A percentile compares a stretch with the other conserved stretches of the same genome.
Evolutionary conservation across 92 coral and sea anemone species (phyloP).

Genomic region (Galaxea fascicularis): DNA sequence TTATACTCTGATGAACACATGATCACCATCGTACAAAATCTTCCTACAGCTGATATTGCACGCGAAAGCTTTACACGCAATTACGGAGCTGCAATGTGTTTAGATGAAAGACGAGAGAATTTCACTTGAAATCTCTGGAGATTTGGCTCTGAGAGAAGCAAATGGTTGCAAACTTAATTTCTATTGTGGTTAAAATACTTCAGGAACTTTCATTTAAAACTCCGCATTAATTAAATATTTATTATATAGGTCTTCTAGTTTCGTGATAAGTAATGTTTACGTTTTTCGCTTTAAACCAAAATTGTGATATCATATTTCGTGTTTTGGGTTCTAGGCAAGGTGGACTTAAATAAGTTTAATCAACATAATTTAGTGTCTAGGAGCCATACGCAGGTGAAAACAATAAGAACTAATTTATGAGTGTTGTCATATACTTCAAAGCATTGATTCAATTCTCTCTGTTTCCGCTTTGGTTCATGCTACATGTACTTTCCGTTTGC

Average conservation of each 20-base stretch:
- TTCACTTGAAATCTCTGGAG: slow-evolving; percentile 9
- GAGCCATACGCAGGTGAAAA: neutral
- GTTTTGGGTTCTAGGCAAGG: neutral
- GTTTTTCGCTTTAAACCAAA: neutral
- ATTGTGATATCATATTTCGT: neutral
- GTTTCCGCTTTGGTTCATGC: neutral
- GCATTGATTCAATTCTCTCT: slow-evolving; percentile 19
- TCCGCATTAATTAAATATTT: slow-evolving; percentile 28
- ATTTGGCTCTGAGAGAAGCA: neutral
- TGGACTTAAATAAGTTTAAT: neutral
- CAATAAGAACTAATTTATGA: slow-evolving; percentile 24
- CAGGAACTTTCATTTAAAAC: slow-evolving; percentile 12
- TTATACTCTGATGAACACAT: neutral
- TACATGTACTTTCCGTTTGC: slow-evolving; percentile 9
- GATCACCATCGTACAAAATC: neutral
- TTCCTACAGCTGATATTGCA: slow-evolving; percentile 18
- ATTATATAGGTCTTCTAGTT: slow-evolving; percentile 42
- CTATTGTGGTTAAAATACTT: slow-evolving; percentile 24
- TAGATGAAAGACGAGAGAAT: neutral
- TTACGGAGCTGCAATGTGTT: slow-evolving; percentile 1
- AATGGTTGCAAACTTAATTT: neutral
- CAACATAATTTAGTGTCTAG: neutral
- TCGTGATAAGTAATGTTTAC: slow-evolving; percentile 17
- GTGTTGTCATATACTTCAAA: neutral
- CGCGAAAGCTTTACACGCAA: slow-evolving; percentile 6